Conservation (phyloP, 2,797 vertebrate species). For the Nyctalus aviator region DNA sequence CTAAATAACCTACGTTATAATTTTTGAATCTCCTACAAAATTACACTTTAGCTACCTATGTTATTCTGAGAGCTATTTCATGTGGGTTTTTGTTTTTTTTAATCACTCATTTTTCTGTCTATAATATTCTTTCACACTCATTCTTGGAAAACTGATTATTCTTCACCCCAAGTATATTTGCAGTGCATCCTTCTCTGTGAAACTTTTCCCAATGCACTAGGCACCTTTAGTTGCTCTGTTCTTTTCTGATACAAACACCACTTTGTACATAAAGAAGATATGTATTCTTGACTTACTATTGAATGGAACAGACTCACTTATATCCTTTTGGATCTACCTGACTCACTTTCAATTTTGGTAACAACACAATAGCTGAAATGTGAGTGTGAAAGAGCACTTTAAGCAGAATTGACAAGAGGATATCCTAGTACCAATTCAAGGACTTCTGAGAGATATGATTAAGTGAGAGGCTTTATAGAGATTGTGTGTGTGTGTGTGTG, state of each 20-base stretch:
- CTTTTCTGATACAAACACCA: neutral
- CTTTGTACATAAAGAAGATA: neutral
- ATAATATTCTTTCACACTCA: neutral
- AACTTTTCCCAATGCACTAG: neutral
- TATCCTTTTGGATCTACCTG: neutral
- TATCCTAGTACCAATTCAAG: neutral
- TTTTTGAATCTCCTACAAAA: slow-evolving; percentile 1
- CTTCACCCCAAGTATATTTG: neutral
- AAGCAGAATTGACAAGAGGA: neutral
- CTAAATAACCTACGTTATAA: neutral
- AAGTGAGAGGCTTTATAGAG: neutral
- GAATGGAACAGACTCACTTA: neutral
- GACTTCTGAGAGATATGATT: neutral
- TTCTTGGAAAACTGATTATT: neutral
- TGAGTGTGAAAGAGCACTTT: neutral
- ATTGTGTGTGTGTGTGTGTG: too few relatives aligned
- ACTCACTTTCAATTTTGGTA: slow-evolving; percentile 42
- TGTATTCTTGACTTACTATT: neutral
- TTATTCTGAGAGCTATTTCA: neutral
- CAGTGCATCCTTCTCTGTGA: neutral
- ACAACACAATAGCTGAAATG: neutral
- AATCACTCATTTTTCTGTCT: neutral
- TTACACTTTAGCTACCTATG: neutral
- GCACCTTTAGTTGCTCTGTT: neutral
- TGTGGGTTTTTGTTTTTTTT: neutral